Evolutionary conservation across 2,797 vertebrate genomes (phyloP), one percentile per base, ranked within the genome.

Genomic region (Amazona finschi): DNA sequence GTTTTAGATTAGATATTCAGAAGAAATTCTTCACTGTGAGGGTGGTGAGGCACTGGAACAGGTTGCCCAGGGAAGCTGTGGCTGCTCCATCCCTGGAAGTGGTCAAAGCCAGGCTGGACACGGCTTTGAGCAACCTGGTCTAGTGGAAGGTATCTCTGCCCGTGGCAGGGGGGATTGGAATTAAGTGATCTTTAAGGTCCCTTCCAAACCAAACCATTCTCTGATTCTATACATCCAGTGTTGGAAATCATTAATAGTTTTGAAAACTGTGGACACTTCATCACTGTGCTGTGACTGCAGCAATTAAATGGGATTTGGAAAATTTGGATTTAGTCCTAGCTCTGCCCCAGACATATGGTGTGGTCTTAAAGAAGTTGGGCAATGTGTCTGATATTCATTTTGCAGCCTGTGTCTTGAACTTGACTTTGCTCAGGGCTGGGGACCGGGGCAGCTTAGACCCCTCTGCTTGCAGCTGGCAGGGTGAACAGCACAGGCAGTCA

Each of bases 401-500:
- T 36, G 55, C 12, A 84, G 69, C 16, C 39, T 3, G 2, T 49
- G 25, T 43, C 46, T 71, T 38, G 24, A 74, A 73, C 61, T 12
- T 3, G 57, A 47, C 64, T 73, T 67, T 85, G 8, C 52, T 43
- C 38, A 9, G 13, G 20, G 27, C 41, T 5, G 5, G 9, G 16
- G 15, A n/a, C n/a, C 13, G 38, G 15, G 22, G 15, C 43, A 67
- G 33, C 6, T 39, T 41, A 52, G 28, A 41, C 4, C 9, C 10
- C 24, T 57, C 52, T 78, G 58, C 15, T 31, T 22, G 43, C 19
- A 50, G 61, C 31, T 31, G 15, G 47, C 83, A 89, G 36, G 21
- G 16, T 0, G 0, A 89, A 62, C 1, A 3, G 11, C 71, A 72
- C 1, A 1, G 53, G 58, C 3, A 3, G 28, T 30, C 12, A 2